Evolutionary conservation across 2,113 vertebrate species (phyloP), one percentile per base, ranked within the genome.

Genomic region (Lepus americanus): DNA sequence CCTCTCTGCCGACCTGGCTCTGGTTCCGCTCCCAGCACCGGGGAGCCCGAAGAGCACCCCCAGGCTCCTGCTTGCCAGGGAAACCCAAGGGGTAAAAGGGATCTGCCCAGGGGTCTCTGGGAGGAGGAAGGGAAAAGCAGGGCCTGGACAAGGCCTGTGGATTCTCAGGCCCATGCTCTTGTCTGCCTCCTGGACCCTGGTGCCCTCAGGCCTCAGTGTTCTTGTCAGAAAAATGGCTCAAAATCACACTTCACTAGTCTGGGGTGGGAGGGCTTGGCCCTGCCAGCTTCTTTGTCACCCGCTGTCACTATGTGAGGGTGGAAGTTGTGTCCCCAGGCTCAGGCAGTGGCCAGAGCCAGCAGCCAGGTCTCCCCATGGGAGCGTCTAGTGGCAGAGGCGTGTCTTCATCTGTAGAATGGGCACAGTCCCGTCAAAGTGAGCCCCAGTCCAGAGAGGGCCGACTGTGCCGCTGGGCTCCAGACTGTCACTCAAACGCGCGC

Each of bases 221-320:
- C 94, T 76, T 69, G 22, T 78, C 84, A 69, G 80, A 76, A 33
- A 59, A n/a, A 29, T 12, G n/a, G n/a, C 66, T 61, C 29, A 92
- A 51, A 70, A 39, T 14, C n/a, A 22, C 20, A 5, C 64, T 9
- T 64, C 0, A 1, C 25, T 70, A 33, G 61, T n/a, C 44, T 33
- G 61, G 8, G 2, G 12, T 13, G 51, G 36, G n/a, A 27, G 9
- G 2, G 2, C 2, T 23, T 3, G 83, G 63, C 22, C 69, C 79
- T n/a, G 25, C 74, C 0, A 8, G 29, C 84, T 80, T 87, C 13
- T 8, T 69, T 31, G 55, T 80, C 14, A 29, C 5, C 29, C 5
- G 61, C 29, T 36, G 27, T 49, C 16, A 2, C 33, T 44, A 5
- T 7, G 51, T 13, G 17, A 87, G 66, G 5, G 27, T 55, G 5